A percentile compares a stretch with the other conserved stretches of the same genome.
Conservation (phyloP, 2,888 invertebrate genomes). For the Cosmia pyralina region DNA sequence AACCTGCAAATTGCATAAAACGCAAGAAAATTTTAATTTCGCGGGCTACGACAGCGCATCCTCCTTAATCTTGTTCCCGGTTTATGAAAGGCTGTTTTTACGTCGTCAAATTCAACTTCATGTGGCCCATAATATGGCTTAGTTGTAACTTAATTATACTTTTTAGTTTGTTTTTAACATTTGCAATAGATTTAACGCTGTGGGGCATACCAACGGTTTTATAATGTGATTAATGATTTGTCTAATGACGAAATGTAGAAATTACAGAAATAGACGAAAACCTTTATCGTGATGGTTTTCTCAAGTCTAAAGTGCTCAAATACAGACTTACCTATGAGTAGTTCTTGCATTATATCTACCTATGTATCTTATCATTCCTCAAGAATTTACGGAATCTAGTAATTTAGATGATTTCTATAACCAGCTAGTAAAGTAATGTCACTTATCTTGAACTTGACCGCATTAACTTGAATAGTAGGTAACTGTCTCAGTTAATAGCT, state of each 20-base stretch:
- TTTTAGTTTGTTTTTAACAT: neutral
- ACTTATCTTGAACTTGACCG: constrained; percentile 50
- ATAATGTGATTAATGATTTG: neutral
- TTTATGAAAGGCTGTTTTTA: neutral
- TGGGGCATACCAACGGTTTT: neutral
- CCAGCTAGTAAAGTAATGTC: neutral
- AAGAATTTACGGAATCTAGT: constrained; percentile 10
- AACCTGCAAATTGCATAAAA: too few relatives aligned
- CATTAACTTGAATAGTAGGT: constrained; percentile 2
- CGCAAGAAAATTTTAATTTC: too few relatives aligned
- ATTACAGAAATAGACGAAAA: neutral
- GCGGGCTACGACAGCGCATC: too few relatives aligned
- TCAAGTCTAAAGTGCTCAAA: neutral
- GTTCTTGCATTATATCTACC: neutral
- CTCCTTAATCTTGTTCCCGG: neutral
- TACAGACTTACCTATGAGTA: neutral
- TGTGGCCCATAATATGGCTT: neutral
- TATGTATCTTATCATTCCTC: neutral
- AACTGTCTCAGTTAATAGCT: neutral
- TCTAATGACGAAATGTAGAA: constrained; percentile 3
- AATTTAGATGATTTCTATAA: neutral
- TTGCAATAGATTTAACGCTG: neutral
- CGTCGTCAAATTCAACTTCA: neutral
- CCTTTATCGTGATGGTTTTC: neutral
- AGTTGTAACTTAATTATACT: too few relatives aligned